Conservation (phyloP, 2,797 vertebrate species). For the Phrynocephalus forsythii region DNA sequence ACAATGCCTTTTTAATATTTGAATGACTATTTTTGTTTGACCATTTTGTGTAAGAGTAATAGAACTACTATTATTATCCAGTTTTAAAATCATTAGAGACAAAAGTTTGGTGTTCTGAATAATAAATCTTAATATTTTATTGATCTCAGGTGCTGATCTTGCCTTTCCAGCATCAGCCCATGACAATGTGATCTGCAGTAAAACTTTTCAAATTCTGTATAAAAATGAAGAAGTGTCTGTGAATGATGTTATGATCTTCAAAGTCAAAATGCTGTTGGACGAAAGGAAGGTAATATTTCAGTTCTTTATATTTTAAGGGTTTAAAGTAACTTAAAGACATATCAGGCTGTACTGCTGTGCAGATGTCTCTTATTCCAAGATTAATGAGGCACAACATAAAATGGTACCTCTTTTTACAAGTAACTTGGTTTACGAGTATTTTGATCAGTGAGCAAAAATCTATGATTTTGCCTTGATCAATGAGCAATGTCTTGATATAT, state of each 20-base stretch:
- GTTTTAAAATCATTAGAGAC: not conserved
- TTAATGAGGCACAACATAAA: not conserved
- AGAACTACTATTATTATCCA: not conserved
- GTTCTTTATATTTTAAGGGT: constrained; percentile 35
- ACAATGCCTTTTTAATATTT: not conserved
- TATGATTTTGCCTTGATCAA: too few species aligned
- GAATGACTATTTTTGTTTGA: not conserved
- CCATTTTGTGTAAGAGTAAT: not conserved
- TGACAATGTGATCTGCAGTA: constrained; percentile 93
- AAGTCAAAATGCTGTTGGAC: constrained; percentile 97
- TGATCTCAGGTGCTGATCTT: constrained; percentile 87
- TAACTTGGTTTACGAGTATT: too few species aligned
- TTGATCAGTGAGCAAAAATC: too few species aligned
- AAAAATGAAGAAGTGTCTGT: constrained; percentile 97
- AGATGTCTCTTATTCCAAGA: not conserved
- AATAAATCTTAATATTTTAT: constrained; percentile 55
- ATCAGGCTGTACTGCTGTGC: not conserved
- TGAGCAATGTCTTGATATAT: too few species aligned
- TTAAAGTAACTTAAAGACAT: constrained; percentile 32
- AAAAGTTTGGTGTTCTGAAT: constrained; percentile 23
- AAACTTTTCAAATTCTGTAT: constrained; percentile 98
- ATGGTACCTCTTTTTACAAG: too few species aligned
- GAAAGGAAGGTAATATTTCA: constrained; percentile 88
- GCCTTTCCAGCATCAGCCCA: constrained; percentile 94
- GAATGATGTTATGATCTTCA: constrained; percentile 96